Percentiles rank a stretch among this genome's conserved stretches.
Evolutionary conservation across 2,797 vertebrate genomes (phyloP).

Genomic region (Choloepus didactylus): DNA sequence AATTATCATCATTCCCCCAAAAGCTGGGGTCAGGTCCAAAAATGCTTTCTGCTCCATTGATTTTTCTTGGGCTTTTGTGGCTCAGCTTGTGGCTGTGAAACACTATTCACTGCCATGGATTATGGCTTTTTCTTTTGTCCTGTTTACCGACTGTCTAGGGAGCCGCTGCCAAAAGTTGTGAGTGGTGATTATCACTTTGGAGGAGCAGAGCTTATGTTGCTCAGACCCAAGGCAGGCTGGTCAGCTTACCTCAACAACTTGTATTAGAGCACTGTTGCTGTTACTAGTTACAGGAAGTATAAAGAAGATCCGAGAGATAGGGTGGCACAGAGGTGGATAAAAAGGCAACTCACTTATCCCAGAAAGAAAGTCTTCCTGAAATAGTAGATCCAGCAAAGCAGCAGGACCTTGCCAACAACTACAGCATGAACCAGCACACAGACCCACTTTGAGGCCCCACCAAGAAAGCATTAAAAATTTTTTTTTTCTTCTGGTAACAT

Average conservation of each 20-base stretch:
- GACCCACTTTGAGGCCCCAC: neutral
- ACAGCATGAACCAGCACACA: neutral
- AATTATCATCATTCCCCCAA: neutral
- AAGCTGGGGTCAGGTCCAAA: conserved; percentile 70
- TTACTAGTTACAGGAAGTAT: neutral
- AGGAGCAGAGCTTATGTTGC: neutral
- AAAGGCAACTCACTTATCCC: neutral
- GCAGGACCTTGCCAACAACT: neutral
- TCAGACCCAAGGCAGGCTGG: neutral
- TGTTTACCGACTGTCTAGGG: conserved; percentile 63
- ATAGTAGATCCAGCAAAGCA: neutral
- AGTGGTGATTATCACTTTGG: conserved; percentile 62
- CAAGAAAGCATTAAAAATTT: neutral
- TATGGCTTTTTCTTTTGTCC: conserved; percentile 77
- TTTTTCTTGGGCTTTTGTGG: conserved; percentile 73
- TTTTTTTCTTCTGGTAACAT: no score
- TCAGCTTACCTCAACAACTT: neutral
- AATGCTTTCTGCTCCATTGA: conserved; percentile 57
- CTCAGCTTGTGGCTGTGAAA: conserved; percentile 73
- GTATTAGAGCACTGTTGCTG: neutral
- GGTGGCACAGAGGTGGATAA: neutral
- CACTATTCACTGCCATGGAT: conserved; percentile 60
- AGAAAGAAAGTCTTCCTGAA: neutral
- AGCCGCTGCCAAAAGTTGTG: conserved; percentile 74
- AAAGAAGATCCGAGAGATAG: neutral